phyloP scores from a whole-genome alignment of 1,140 invertebrate genomes.

The Aphelinus certus region DNA sequence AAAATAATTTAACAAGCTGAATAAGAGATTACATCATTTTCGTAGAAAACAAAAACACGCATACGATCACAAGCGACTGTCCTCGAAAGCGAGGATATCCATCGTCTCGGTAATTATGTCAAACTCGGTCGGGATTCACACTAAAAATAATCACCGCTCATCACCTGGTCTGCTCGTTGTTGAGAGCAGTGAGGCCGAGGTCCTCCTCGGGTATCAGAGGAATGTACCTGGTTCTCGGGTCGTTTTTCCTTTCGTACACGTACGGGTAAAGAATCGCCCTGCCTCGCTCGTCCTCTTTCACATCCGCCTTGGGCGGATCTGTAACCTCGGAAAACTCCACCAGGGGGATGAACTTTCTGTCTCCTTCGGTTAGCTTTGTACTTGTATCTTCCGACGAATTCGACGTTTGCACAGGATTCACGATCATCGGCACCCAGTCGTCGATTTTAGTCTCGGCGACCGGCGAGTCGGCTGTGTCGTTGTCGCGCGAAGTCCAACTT shows the following conservation, averaged over 20 bases:
- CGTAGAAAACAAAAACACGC: too few species aligned
- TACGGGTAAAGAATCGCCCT: conserved; percentile 59
- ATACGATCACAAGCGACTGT: too few species aligned
- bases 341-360: conserved; percentile 59
- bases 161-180: too few species aligned
- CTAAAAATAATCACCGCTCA: too few species aligned
- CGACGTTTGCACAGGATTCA: background rate
- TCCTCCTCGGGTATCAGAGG: conserved; percentile 61
- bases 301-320: conserved; percentile 38
- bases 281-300: conserved; percentile 31
- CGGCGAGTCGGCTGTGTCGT: conserved; percentile 40
- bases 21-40: too few species aligned
- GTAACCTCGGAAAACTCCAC: conserved; percentile 43
- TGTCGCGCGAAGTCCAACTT: conserved; percentile 43
- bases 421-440: conserved; percentile 55
- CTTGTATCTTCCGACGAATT: conserved; percentile 13
- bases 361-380: conserved; percentile 12
- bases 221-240: conserved; percentile 62
- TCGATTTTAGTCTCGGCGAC: conserved; percentile 49
- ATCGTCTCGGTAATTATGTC: too few species aligned
- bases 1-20: too few species aligned
- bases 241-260: conserved; percentile 58
- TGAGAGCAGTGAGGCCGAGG: conserved; percentile 25
- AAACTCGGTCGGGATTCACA: too few species aligned
- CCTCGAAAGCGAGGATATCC: too few species aligned